A percentile compares a stretch with the other conserved stretches of the same genome.
phyloP scores from a whole-genome alignment of 1,140 invertebrate genomes.

The Drosophila rufa region DNA sequence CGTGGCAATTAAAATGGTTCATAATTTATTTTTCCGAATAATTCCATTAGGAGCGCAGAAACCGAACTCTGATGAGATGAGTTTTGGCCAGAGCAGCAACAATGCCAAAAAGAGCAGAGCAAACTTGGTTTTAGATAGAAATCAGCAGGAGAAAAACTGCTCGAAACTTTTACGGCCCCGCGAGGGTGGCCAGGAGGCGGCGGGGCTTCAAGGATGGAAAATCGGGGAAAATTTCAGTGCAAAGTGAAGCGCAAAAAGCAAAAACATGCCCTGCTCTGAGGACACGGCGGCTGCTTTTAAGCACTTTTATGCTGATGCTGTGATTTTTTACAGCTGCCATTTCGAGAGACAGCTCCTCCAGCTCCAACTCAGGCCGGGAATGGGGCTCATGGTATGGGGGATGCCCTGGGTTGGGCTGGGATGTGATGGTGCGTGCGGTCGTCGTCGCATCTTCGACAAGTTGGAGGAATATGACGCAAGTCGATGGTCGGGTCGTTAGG shows the following conservation, averaged over 20 bases:
- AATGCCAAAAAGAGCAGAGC: constrained; percentile 23
- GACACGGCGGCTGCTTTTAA: constrained; percentile 79
- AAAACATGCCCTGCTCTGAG: constrained; percentile 45
- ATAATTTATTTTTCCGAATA: constrained; percentile 62
- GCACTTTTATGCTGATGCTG: constrained; percentile 83
- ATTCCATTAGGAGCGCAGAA: constrained; percentile 59
- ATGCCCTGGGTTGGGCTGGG: background rate
- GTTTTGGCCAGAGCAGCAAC: constrained; percentile 26
- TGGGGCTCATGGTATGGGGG: background rate
- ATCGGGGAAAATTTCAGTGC: constrained; percentile 53
- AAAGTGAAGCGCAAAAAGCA: constrained; percentile 72
- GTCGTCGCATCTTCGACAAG: constrained; percentile 58
- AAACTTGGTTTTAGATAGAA: constrained; percentile 31
- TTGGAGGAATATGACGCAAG: constrained; percentile 51
- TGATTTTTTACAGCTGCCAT: constrained; percentile 83
- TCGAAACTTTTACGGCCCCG: constrained; percentile 43
- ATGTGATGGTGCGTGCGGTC: constrained; percentile 59
- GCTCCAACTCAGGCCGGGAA: background rate
- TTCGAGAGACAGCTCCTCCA: constrained; percentile 41
- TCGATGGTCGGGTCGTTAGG: constrained; percentile 68
- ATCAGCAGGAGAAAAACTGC: constrained; percentile 54
- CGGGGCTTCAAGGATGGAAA: constrained; percentile 20
- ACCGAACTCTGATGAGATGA: constrained; percentile 34
- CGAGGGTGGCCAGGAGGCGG: background rate
- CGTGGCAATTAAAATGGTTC: constrained; percentile 56